Base-by-base conservation (phyloP, 2,888 invertebrate species). In the Parnassius glacialis region DNA sequence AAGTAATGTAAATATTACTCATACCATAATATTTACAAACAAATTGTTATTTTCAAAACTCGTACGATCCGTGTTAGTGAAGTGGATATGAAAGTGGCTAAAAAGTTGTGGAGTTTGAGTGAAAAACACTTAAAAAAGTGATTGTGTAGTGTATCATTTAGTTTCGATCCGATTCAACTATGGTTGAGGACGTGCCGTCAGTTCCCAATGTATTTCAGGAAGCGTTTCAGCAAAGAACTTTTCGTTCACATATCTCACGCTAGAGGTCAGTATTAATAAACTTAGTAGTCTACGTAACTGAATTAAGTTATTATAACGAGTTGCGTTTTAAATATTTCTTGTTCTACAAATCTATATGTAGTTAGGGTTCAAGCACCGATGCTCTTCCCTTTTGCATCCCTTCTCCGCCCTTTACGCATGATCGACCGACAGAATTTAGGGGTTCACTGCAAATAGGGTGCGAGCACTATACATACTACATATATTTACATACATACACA, bases 321-420 rank as follows among this genome's bases (percentile, higher is more conserved):
- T 2, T 1, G 11, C 55, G 44, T 61, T 64, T 64, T 57, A 64
- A 53, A 58, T 65, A 58, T 51, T 63, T 50, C 68, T 65, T 62
- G 53, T 55, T 51, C 52, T 63, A 62, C 69, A 64, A 68, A 66
- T 73, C 66, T 74, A 70, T 74, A 72, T 80, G 70, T 80, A 70
- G 74, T 68, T 78, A 79, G 83, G 78, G 89, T 90, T 90, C 86
- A 87, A 89, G 80, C 85, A 86, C 85, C 87, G 87, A 82, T 84
- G 81, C 81, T 83, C 87, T 87, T 90, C 89, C 87, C 89, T 89
- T 81, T 86, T 81, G 81, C 90, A 91, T 90, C 90, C 91, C 90
- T 90, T 90, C 88, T 87, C 84, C 84, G 87, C 89, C 90, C 89
- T 90, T 87, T 90, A 91, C 91, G 92, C 90, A 89, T 90, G 90